Percentiles rank a stretch among this genome's conserved stretches.
Evolutionary conservation across 2,888 invertebrate species (phyloP).

Genomic region (Dasysyrphus albostriatus): DNA sequence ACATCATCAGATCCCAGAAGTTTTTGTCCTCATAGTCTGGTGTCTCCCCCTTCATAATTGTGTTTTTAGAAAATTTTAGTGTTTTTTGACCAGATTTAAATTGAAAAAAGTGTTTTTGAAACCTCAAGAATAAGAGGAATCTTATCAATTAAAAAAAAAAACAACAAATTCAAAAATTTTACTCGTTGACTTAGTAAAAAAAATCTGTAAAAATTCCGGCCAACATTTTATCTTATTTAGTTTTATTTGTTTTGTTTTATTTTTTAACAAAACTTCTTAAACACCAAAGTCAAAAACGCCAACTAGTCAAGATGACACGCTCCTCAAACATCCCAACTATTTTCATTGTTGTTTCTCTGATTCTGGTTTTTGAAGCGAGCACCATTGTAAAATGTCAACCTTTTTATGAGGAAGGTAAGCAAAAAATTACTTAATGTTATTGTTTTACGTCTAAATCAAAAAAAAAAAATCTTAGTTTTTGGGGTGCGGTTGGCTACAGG

Average conservation of each 20-base stretch:
- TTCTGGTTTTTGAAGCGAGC: slow-evolving; percentile 1
- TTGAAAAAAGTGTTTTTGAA: not conserved
- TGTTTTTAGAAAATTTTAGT: not conserved
- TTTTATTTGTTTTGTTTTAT: slow-evolving; percentile 15
- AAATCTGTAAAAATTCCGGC: not conserved
- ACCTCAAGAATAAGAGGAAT: not conserved
- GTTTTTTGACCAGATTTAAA: not conserved
- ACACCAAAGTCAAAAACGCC: not conserved
- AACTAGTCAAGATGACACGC: slow-evolving; percentile 13
- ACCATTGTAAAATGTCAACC: not conserved
- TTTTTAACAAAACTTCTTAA: slow-evolving; percentile 1
- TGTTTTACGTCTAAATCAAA: not conserved
- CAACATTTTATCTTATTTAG: not conserved
- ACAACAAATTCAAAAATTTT: not conserved
- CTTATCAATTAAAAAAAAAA: not conserved
- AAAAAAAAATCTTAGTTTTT: not conserved
- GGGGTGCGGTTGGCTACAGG: not conserved
- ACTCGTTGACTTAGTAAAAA: not conserved
- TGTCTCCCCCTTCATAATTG: not conserved
- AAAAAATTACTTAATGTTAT: not conserved
- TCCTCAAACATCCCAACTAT: not conserved
- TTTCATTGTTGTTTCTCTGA: slow-evolving; percentile 20
- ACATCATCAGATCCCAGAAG: not conserved
- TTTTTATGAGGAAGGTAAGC: slow-evolving; percentile 42
- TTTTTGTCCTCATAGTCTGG: not conserved